Conservation (phyloP, 2,797 vertebrate genomes). For the Brachyalestes nurse region DNA sequence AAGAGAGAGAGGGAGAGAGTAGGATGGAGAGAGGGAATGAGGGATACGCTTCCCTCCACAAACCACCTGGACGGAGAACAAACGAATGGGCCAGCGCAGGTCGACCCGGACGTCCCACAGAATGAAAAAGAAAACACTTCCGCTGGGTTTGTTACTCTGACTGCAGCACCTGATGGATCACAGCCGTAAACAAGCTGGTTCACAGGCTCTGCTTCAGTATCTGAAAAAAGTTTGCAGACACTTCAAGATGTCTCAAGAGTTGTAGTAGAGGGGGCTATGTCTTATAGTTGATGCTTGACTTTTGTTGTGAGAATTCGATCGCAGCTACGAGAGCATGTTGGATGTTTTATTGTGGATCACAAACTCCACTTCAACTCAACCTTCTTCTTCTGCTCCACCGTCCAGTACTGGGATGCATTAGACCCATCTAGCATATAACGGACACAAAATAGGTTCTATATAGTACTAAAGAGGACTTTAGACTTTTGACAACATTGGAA, state of each 20-base stretch:
- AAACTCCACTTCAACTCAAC: too few species aligned
- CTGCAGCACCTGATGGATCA: neutral
- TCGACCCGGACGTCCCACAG: slow-evolving; percentile 40
- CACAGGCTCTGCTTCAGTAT: too few species aligned
- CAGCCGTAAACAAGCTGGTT: neutral
- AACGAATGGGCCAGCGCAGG: slow-evolving; percentile 64
- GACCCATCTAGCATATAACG: neutral
- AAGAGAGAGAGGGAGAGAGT: slow-evolving; percentile 74
- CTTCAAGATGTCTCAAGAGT: too few species aligned
- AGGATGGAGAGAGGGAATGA: slow-evolving; percentile 72
- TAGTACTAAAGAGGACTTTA: too few species aligned
- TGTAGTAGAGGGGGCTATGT: too few species aligned
- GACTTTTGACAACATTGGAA: too few species aligned
- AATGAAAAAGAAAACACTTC: neutral
- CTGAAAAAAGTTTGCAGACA: too few species aligned
- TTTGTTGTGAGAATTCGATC: too few species aligned
- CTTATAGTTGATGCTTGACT: too few species aligned
- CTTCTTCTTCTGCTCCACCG: neutral
- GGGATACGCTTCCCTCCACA: slow-evolving; percentile 92
- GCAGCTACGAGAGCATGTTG: too few species aligned
- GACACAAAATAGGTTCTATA: too few species aligned
- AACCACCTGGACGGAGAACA: slow-evolving; percentile 79
- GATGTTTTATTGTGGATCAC: too few species aligned
- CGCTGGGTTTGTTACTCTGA: neutral
- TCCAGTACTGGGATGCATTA: neutral